phyloP scores from a whole-genome alignment of 92 coral and sea anemone genomes.

The Bergia sp. region DNA sequence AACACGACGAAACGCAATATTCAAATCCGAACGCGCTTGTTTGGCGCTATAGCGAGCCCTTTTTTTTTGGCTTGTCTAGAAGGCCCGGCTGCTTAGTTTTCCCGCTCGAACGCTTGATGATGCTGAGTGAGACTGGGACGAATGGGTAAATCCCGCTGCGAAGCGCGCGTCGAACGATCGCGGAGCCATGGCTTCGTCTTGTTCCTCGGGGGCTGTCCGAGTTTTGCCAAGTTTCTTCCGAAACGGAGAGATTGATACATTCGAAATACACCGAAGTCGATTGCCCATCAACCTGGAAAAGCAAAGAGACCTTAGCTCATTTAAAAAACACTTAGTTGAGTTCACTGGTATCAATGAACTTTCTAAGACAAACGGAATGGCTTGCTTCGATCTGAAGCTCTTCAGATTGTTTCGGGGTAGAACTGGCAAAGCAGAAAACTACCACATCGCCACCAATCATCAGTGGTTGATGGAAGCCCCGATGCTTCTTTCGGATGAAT shows the following conservation, averaged over 20 bases:
- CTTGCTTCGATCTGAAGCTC: conserved; percentile 11
- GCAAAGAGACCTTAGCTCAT: not conserved
- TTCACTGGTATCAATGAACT: not conserved
- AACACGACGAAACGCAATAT: conserved; percentile 33
- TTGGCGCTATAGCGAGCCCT: not conserved
- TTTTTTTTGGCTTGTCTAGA: conserved; percentile 9
- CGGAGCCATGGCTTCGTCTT: not conserved
- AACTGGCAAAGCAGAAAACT: conserved; percentile 33
- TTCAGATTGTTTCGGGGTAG: conserved; percentile 35
- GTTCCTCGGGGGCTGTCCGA: not conserved
- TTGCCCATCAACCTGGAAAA: not conserved
- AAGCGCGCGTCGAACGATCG: conserved; percentile 6
- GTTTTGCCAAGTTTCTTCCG: conserved; percentile 2
- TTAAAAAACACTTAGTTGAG: conserved; percentile 1
- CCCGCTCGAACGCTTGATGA: conserved; percentile 41
- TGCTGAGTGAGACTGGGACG: conserved; percentile 1
- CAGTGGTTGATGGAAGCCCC: conserved; percentile 55
- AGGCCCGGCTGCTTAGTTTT: conserved; percentile 26
- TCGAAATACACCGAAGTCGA: conserved; percentile 4
- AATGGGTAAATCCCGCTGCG: conserved; percentile 15
- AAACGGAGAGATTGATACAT: not conserved
- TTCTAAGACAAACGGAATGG: not conserved
- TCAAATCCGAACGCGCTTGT: conserved; percentile 25
- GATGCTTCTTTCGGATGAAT: conserved; percentile 29
- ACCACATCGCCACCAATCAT: conserved; percentile 43